Conservation (phyloP, 1,140 invertebrate genomes). For the Schlechtendalia chinensis region DNA sequence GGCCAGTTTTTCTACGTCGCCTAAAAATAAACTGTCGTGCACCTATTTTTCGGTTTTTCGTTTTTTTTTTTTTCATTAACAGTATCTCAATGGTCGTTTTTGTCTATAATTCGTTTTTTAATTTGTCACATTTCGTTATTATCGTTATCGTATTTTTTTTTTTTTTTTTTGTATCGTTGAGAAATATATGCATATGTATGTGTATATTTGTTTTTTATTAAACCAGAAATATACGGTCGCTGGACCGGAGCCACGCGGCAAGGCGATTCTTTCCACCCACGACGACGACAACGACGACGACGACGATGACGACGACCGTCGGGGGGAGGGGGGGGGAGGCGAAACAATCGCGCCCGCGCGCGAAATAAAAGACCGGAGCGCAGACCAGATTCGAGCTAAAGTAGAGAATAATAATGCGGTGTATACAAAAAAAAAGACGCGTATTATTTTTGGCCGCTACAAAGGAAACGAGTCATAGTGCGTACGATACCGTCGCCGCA, state of each 20-base stretch:
- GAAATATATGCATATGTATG: background rate
- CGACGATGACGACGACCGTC: background rate
- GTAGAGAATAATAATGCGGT: background rate
- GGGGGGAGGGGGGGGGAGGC: background rate
- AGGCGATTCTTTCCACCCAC: slow-evolving; percentile 26
- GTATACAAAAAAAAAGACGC: slow-evolving; percentile 19
- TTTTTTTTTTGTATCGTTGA: background rate
- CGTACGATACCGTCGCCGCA: background rate
- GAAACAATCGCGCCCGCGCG: slow-evolving; percentile 9
- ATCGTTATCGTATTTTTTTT: background rate
- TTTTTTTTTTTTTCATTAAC: background rate
- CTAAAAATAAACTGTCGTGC: slow-evolving; percentile 25
- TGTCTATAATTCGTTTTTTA: slow-evolving; percentile 23
- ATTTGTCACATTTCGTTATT: slow-evolving; percentile 31
- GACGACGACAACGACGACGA: background rate
- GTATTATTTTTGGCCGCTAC: slow-evolving; percentile 47
- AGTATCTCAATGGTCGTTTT: background rate
- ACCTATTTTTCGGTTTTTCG: background rate
- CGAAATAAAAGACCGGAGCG: background rate
- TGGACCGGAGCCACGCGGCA: slow-evolving; percentile 15
- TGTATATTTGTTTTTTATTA: background rate
- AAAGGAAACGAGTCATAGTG: slow-evolving; percentile 26
- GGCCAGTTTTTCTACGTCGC: slow-evolving; percentile 26
- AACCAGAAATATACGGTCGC: slow-evolving; percentile 23
- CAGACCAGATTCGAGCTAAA: background rate